Base-by-base conservation (phyloP, 64 coral and sea anemone genomes). In the Montipora capricornis region DNA sequence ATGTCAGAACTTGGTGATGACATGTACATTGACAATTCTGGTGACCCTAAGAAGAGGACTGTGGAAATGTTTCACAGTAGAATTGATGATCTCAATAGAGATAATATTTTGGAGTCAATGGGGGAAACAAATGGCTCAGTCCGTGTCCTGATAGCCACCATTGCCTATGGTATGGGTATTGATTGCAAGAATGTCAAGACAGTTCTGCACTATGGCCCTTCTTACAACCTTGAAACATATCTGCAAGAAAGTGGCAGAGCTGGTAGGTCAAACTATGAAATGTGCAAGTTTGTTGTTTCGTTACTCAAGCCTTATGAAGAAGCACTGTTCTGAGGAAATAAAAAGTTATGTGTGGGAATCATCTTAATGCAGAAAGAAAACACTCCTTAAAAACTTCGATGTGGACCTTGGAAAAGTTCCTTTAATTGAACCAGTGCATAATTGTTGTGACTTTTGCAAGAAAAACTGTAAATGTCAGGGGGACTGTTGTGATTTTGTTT, bases 11-110 rank as follows among this genome's bases (percentile, higher is more conserved):
- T 90, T 24, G 89, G 77, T 20, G 53, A 76, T 51, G 49, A 57
- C 51, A 81, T 90, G 5, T 90, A 17, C 19, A 11, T 16, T 17
- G 89, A 73, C 55, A 24, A 90, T 59, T 74, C 79, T 19, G 2
- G 62, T 73, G 80, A 84, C 49, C 90, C 80, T 13, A 92, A 57
- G 29, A 84, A 84, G 16, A 84, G 80, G 6, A 61, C 64, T 11
- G 90, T 84, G n/a, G 80, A 92, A 93, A 80, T 87, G 91, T 93
- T 87, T 14, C 83, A 93, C 47, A 80, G 75, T 24, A 93, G 91
- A 13, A 87, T 87, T 79, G 83, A 93, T 87, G 83, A 80, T 0
- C 64, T 67, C 4, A 93, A 93, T 24, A 59, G 49, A 76, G 80
- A 92, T 49, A 4, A 90, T 16, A 90, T 90, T 67, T 51, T 92